phyloP scores from a whole-genome alignment of 1,140 invertebrate genomes.

The Meteorus sp. region DNA sequence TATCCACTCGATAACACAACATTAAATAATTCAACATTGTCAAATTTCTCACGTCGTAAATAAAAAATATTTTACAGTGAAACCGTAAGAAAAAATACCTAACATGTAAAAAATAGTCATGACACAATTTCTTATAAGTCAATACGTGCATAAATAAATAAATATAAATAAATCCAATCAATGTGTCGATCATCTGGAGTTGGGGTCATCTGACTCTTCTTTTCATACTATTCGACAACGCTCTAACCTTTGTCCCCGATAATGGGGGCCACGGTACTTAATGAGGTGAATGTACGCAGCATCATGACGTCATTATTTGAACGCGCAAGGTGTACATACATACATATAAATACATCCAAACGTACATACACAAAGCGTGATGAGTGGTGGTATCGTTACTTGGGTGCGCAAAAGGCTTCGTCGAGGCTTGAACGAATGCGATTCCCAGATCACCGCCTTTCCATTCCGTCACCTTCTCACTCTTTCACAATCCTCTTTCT shows the following conservation, averaged over 20 bases:
- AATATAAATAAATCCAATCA: background rate
- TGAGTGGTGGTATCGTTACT: constrained; percentile 1
- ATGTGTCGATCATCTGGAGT: background rate
- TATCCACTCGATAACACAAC: too few species aligned
- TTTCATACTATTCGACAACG: constrained; percentile 1
- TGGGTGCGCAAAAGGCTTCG: constrained; percentile 18
- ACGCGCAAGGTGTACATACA: constrained; percentile 25
- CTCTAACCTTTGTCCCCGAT: constrained; percentile 29
- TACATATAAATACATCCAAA: too few species aligned
- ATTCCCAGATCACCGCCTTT: constrained; percentile 21
- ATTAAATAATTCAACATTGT: too few species aligned
- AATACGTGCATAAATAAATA: background rate
- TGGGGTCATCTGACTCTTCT: background rate
- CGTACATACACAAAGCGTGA: background rate
- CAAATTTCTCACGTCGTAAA: too few species aligned
- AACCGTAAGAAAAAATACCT: background rate
- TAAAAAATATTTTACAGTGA: background rate
- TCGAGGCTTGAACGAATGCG: background rate
- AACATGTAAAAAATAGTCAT: background rate
- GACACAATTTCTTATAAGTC: background rate
- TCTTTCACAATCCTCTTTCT: background rate
- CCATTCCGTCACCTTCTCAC: constrained; percentile 22
- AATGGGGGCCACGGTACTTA: constrained; percentile 20
- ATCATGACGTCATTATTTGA: constrained; percentile 27
- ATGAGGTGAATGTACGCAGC: constrained; percentile 31